A percentile compares a stretch with the other conserved stretches of the same genome.
These are phyloP conservation scores for Lasioglossum lativentre DNA, from an alignment of 2,888 invertebrate species.

Conservation along the genomic window DNA sequence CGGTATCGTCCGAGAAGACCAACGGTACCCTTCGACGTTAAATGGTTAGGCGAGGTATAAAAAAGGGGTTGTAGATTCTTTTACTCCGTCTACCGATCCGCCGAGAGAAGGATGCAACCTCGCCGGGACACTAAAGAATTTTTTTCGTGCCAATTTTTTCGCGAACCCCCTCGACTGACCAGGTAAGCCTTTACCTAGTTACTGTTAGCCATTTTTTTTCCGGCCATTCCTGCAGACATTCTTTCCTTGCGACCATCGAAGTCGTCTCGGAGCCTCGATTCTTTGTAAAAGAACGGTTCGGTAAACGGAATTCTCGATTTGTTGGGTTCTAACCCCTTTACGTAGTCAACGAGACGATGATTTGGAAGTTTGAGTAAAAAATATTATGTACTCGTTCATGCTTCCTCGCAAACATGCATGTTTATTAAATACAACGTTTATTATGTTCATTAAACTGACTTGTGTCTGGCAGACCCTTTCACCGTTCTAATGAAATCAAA, in stretches of 20 bases:
- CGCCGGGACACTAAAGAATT: constrained; percentile 21
- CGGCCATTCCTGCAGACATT: constrained; percentile 19
- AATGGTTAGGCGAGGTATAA: constrained; percentile 49
- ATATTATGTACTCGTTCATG: not conserved
- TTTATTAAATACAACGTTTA: not conserved
- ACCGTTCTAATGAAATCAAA: not conserved
- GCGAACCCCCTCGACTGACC: not conserved
- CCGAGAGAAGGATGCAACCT: constrained; percentile 30
- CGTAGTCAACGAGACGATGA: not conserved
- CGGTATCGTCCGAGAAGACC: constrained; percentile 46
- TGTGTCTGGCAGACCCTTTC: not conserved
- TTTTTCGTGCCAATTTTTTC: constrained; percentile 47
- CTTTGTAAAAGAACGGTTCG: not conserved
- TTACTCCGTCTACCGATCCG: constrained; percentile 22
- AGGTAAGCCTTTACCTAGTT: constrained; percentile 15
- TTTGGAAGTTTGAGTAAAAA: not conserved
- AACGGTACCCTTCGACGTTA: constrained; percentile 60
- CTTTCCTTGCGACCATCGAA: not conserved
- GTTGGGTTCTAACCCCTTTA: not conserved
- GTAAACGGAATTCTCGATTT: not conserved
- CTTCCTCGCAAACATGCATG: not conserved
- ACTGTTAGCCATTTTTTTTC: constrained; percentile 9
- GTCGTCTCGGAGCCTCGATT: not conserved
- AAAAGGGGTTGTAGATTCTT: constrained; percentile 57
- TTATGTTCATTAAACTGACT: not conserved